These are phyloP conservation scores for Colinus virginianus DNA, from an alignment of 2,113 vertebrate genomes.

Conservation along the genomic window DNA sequence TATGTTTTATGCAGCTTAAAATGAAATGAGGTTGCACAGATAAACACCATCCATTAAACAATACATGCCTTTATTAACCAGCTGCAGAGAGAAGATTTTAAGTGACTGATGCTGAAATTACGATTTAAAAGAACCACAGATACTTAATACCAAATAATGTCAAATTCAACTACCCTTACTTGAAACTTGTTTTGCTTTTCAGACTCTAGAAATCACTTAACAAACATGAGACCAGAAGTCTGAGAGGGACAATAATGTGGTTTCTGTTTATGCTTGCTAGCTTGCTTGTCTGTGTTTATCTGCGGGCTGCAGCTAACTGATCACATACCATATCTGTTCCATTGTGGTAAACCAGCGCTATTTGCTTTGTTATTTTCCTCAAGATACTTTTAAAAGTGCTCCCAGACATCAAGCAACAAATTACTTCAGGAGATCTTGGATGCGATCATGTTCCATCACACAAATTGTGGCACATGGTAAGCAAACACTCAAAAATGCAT, in stretches of 20 bases:
- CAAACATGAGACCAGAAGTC: slow-evolving; percentile 77
- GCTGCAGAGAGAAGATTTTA: slow-evolving; percentile 36
- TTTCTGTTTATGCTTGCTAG: slow-evolving; percentile 78
- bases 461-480: neutral
- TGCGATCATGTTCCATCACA: neutral
- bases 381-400: slow-evolving; percentile 85
- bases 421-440: slow-evolving; percentile 56
- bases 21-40: slow-evolving; percentile 29
- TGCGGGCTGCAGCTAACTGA: slow-evolving; percentile 86
- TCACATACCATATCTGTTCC: slow-evolving; percentile 88
- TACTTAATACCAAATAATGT: slow-evolving; percentile 34
- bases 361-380: slow-evolving; percentile 79
- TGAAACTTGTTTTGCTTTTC: slow-evolving; percentile 69
- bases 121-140: slow-evolving; percentile 55
- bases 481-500: neutral
- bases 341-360: slow-evolving; percentile 82
- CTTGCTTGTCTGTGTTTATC: slow-evolving; percentile 84
- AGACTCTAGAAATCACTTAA: slow-evolving; percentile 69
- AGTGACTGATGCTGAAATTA: slow-evolving; percentile 59
- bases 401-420: slow-evolving; percentile 79
- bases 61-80: neutral
- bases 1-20: slow-evolving; percentile 23
- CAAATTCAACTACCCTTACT: slow-evolving; percentile 59
- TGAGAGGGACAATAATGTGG: slow-evolving; percentile 81
- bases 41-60: slow-evolving; percentile 43